Evolutionary conservation across 2,888 invertebrate species (phyloP), one percentile per base, ranked within the genome.

Genomic region (Hypselothyrea guttata): DNA sequence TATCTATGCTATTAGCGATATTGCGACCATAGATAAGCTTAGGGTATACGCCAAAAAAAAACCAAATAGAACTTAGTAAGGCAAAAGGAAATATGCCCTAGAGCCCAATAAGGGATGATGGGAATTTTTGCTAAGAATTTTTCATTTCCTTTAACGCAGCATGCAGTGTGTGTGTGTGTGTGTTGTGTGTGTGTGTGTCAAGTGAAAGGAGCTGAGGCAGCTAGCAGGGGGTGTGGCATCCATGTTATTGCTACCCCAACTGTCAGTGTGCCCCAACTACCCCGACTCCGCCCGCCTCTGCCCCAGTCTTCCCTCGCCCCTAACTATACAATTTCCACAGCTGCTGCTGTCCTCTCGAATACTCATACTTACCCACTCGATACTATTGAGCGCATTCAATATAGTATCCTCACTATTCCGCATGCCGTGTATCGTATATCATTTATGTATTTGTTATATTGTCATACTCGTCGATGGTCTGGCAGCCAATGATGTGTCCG

Each of bases 101-200:
- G 81, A 81, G 81, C 75, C 67, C 82, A 71, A 84, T 81, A 82
- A 81, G 84, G 84, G 84, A 81, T 81, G 81, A 81, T 81, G 78
- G 82, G 81, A 84, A 81, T 81, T 84, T 77, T 81, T 54, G 66
- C 71, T 75, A 84, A 78, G 81, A 81, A 84, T 81, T 81, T 81
- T 81, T 81, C 81, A 81, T 81, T 81, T 81, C 81, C 81, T 81
- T 76, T 69, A 69, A 65, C 76, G 47, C 64, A 46, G 33, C 45
- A 11, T 22, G 7, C 18, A 22, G 22, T 41, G 40, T 41, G 40
- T 41, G 40, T 66, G 16, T 18, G 55, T 40, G 48, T 47, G 44
- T 46, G 41, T 37, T n/a, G 33, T 11, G 33, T 4, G 33, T 11
- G 60, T 58, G 52, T 67, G 44, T 46, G 58, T 55, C 47, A 58